phyloP scores from a whole-genome alignment of 2,888 invertebrate species.

The Drosophila antonietae region DNA sequence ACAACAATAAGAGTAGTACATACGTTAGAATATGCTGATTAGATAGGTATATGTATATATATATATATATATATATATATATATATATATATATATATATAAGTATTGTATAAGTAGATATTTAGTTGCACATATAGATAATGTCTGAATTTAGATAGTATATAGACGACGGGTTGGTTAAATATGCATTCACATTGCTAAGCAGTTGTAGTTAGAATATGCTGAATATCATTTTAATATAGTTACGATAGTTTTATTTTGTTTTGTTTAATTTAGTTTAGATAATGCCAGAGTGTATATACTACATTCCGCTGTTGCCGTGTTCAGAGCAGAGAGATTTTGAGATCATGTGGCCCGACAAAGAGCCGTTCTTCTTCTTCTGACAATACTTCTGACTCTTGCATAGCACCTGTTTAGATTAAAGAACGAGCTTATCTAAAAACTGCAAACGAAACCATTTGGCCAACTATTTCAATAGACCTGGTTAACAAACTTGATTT shows the following conservation, averaged over 20 bases:
- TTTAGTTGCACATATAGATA: slow-evolving; percentile 65
- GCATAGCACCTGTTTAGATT: slow-evolving; percentile 12
- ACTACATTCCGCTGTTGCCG: slow-evolving; percentile 8
- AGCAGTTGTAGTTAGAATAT: slow-evolving; percentile 42
- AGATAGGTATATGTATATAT: slow-evolving; percentile 41
- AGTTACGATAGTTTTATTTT: slow-evolving; percentile 29
- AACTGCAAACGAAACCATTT: slow-evolving; percentile 27
- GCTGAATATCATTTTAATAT: slow-evolving; percentile 23
- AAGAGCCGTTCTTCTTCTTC: slow-evolving; percentile 14
- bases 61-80: slow-evolving; percentile 20
- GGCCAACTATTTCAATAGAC: slow-evolving; percentile 22
- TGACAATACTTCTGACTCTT: slow-evolving; percentile 25
- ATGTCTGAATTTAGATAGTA: slow-evolving; percentile 65
- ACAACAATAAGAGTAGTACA: slow-evolving; percentile 83
- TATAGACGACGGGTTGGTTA: slow-evolving; percentile 75
- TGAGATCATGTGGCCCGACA: slow-evolving; percentile 39
- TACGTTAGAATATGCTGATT: slow-evolving; percentile 48
- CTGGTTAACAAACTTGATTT: slow-evolving; percentile 28
- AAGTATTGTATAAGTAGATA: slow-evolving; percentile 39
- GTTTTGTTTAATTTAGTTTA: not conserved
- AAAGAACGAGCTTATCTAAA: slow-evolving; percentile 22
- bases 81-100: slow-evolving; percentile 15
- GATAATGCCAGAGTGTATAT: slow-evolving; percentile 23
- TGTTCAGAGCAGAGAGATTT: slow-evolving; percentile 20
- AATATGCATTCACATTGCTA: slow-evolving; percentile 51